phyloP scores from a whole-genome alignment of 92 coral and sea anemone species.

The Metridium senile region DNA sequence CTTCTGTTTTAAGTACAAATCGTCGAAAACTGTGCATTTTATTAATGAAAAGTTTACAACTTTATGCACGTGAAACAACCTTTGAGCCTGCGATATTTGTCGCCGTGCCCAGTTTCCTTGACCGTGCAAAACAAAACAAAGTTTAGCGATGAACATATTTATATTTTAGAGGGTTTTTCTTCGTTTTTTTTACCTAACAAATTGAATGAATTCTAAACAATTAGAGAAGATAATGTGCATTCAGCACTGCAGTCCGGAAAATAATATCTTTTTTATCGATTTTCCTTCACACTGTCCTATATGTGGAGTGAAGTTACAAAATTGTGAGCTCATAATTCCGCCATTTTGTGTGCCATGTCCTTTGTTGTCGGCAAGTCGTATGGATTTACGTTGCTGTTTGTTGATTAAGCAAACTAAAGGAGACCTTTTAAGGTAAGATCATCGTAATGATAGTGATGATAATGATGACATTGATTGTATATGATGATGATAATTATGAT shows the following conservation, averaged over 20 bases:
- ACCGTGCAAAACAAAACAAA: not conserved
- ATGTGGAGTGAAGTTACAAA: conserved; percentile 52
- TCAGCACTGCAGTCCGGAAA: conserved; percentile 71
- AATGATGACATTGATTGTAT: not conserved
- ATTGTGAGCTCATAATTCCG: conserved; percentile 61
- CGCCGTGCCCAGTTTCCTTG: conserved; percentile 19
- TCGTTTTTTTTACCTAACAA: not conserved
- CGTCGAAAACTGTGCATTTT: conserved; percentile 25
- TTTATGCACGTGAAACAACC: conserved; percentile 20
- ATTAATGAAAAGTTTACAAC: not conserved
- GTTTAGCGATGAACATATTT: not conserved
- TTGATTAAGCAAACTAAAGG: conserved; percentile 79
- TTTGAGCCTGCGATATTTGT: conserved; percentile 38
- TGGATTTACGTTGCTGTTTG: conserved; percentile 37
- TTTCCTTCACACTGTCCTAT: conserved; percentile 76
- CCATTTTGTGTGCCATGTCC: conserved; percentile 87
- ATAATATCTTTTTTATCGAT: conserved; percentile 61
- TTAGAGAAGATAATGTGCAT: conserved; percentile 63
- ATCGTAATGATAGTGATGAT: not conserved
- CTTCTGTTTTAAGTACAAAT: not conserved
- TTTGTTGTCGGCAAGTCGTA: conserved; percentile 36
- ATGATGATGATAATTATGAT: not conserved
- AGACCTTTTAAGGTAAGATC: conserved; percentile 60
- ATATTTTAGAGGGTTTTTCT: not conserved
- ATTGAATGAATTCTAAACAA: conserved; percentile 1